These are phyloP conservation scores for Anodontia alba DNA, from an alignment of 2,888 invertebrate genomes.

Conservation along the genomic window DNA sequence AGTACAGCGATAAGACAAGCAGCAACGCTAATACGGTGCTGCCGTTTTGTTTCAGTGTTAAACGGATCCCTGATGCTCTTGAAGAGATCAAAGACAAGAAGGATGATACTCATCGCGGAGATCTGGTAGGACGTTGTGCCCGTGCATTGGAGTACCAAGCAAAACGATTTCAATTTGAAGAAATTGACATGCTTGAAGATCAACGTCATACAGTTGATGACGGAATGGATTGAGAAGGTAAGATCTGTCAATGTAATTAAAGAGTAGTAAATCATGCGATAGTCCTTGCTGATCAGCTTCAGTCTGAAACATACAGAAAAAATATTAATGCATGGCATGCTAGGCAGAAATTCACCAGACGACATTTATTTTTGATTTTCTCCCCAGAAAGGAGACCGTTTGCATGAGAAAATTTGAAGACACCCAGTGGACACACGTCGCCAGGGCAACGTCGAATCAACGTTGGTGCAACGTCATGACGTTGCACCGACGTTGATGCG, in stretches of 20 bases:
- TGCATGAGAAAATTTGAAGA: too few relatives aligned
- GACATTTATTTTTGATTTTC: too few relatives aligned
- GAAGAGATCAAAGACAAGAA: slow-evolving; percentile 42
- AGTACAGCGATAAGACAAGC: not conserved
- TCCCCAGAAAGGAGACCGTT: too few relatives aligned
- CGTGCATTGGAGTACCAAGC: slow-evolving; percentile 30
- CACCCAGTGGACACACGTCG: too few relatives aligned
- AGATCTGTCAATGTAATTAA: slow-evolving; percentile 47
- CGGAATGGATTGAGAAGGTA: slow-evolving; percentile 37
- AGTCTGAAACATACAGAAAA: slow-evolving; percentile 4
- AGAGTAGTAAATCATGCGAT: slow-evolving; percentile 43
- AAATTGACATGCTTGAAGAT: slow-evolving; percentile 36
- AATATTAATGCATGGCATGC: too few relatives aligned
- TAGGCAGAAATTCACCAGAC: too few relatives aligned
- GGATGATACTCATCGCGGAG: slow-evolving; percentile 50
- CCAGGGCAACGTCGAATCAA: too few relatives aligned
- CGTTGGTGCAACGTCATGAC: too few relatives aligned
- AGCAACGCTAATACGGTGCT: not conserved
- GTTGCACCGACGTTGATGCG: too few relatives aligned
- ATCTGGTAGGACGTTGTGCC: slow-evolving; percentile 42
- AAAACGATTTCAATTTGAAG: slow-evolving; percentile 39
- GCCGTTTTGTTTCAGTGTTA: not conserved
- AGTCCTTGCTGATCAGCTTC: slow-evolving; percentile 34
- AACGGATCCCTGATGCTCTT: not conserved
- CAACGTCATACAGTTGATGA: slow-evolving; percentile 36